These are phyloP conservation scores for Psococerastis gibbosa DNA, from an alignment of 2,888 invertebrate species.

Conservation along the genomic window DNA sequence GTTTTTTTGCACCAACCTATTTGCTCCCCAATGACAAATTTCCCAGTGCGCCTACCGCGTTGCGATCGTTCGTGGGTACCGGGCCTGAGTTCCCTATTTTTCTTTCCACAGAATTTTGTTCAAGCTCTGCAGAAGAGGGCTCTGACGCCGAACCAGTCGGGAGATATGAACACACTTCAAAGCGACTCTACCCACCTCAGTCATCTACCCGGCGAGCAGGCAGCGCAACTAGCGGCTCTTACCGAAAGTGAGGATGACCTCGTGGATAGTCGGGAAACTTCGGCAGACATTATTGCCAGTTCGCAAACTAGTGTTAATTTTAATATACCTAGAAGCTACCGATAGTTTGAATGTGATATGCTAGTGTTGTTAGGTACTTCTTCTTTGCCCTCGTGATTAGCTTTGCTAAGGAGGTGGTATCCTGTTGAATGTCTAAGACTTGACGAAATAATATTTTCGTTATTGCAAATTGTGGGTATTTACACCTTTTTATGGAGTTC, in stretches of 20 bases:
- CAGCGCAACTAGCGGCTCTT: slow-evolving; percentile 4
- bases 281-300: slow-evolving; percentile 6
- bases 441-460: no score
- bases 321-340: slow-evolving; percentile 1
- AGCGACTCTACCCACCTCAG: slow-evolving; percentile 62
- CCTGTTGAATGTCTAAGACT: no score
- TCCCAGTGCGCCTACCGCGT: no score
- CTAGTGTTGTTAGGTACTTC: background rate
- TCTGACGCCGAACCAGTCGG: slow-evolving; percentile 27
- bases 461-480: no score
- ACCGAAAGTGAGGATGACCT: slow-evolving; percentile 8
- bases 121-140: slow-evolving; percentile 60
- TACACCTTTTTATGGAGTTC: no score
- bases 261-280: slow-evolving; percentile 5
- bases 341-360: background rate
- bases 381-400: no score
- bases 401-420: no score
- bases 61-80: no score
- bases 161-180: slow-evolving; percentile 42
- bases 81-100: slow-evolving; percentile 17
- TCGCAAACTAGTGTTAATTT: slow-evolving; percentile 9
- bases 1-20: no score
- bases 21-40: no score
- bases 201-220: slow-evolving; percentile 47
- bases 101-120: slow-evolving; percentile 59